These are phyloP conservation scores for Pipistrellus pygmaeus DNA, from an alignment of 2,797 vertebrate genomes.

Conservation along the genomic window DNA sequence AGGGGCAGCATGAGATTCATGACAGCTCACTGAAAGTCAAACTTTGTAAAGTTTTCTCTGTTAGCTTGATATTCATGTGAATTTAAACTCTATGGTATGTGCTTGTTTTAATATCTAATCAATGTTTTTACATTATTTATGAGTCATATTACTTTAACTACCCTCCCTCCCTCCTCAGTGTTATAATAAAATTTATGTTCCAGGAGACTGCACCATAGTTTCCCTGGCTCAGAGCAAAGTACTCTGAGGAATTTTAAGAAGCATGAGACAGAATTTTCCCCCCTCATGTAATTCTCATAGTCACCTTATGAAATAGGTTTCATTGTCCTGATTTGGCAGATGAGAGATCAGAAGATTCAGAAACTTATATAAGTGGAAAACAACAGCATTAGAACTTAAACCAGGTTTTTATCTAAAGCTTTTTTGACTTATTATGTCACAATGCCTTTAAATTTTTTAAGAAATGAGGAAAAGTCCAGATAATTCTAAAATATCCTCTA, in stretches of 20 bases:
- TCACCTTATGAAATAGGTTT: background rate
- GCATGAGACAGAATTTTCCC: background rate
- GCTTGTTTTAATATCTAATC: slow-evolving; percentile 66
- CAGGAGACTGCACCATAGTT: background rate
- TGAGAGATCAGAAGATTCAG: slow-evolving; percentile 8
- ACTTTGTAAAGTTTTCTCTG: slow-evolving; percentile 9
- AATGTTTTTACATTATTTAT: slow-evolving; percentile 70
- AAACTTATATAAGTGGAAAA: slow-evolving; percentile 28
- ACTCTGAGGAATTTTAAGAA: slow-evolving; percentile 34
- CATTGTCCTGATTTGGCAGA: slow-evolving; percentile 15
- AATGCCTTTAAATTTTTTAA: background rate
- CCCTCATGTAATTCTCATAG: background rate
- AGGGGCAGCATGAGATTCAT: background rate
- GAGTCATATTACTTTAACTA: slow-evolving; percentile 58
- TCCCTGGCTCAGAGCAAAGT: slow-evolving; percentile 10
- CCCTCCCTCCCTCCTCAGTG: background rate
- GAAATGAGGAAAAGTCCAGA: background rate
- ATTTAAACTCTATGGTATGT: slow-evolving; percentile 39
- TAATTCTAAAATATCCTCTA: background rate
- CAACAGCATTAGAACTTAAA: slow-evolving; percentile 8
- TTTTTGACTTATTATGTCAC: background rate
- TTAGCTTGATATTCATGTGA: slow-evolving; percentile 29
- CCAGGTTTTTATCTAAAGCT: background rate
- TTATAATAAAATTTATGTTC: slow-evolving; percentile 62
- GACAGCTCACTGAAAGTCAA: background rate